Base-by-base conservation (phyloP, 2,113 vertebrate genomes). In the Budorcas taxicolor region DNA sequence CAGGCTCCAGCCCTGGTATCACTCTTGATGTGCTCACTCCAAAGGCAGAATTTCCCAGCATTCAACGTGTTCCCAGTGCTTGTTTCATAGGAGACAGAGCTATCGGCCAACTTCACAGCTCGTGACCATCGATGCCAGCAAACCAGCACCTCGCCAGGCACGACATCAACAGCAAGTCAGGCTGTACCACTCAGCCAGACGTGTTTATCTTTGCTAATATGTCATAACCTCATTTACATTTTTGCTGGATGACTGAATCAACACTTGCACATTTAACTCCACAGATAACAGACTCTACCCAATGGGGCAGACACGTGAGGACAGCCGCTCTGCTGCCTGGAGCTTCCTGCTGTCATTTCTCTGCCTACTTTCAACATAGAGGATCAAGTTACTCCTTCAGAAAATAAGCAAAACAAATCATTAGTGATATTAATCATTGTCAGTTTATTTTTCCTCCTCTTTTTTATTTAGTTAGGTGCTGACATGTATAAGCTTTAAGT, bases 281-380 rank as follows among this genome's bases (percentile, higher is more conserved):
- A 95, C 97, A 98, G 93, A 71, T 97, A 98, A 97, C 60, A 93
- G 89, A 95, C 89, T 92, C 52, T 83, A 88, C 90, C 93, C 83
- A 97, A 88, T 81, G 13, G 25, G 57, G 74, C 96, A 90, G 91
- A 88, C 82, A 84, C 91, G 78, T 53, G 0, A 94, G 71, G 95
- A 98, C 95, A 97, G 96, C 96, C 97, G 64, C 57, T 91, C 88
- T 97, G 86, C 43, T 91, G 92, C 95, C 57, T 95, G 45, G 74
- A 29, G 67, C 97, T 84, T 95, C 89, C 47, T 84, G 82, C 57
- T 98, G 93, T 97, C 97, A 96, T 92, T 98, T 98, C 95, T 98
- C 67, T 93, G 96, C 90, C 97, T 97, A 94, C 98, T 98, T 98
- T 97, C 98, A 98, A 98, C 87, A 88, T 36, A 96, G 62, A 90